Base-by-base conservation (phyloP, 1,140 invertebrate species). In the Pentalonia nigronervosa region DNA sequence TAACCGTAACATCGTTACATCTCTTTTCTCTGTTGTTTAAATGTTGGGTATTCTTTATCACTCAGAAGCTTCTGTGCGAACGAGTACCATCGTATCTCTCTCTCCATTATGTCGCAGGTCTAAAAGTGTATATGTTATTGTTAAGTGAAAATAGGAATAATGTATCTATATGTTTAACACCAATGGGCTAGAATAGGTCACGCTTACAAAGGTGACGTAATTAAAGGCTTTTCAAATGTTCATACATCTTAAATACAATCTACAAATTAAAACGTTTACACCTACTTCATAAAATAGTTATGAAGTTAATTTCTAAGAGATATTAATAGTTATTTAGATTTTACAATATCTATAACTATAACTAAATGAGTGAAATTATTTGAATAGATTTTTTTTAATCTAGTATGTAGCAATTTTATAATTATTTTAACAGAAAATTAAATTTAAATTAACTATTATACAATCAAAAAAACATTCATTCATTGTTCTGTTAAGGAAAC, bases 401-500 rank as follows among this genome's bases (percentile, higher is more conserved):
- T n/a, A n/a, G 50, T 21, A 47, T 47, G 36, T 23, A 91, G 34
- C n/a, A 48, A 48, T 76, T 50, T 83, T 81, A 48, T 81, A 92
- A 92, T 83, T 92, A 92, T 47, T 56, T 67, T 30, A 76, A 34
- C 34, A 67, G 20, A 60, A 76, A 91, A 91, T 45, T 23, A 90
- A 76, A 92, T 91, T 47, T 34, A 48, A 83, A 83, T 92, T 67
- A 50, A 8, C 20, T 93, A 83, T 93, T 93, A 93, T 56, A 56
- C 34, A 93, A 93, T 36, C 41, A 92, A 47, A 91, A 91, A 91
- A 91, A 91, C 67, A 50, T 91, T 91, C 21, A 86, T 50, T 53
- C 76, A 93, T 93, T 93, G 91, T 93, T 93, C 50, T 81, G 76
- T 93, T 93, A 86, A 93, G 48, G 34, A 84, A 93, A 93, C 36